Evolutionary conservation across 1,140 invertebrate genomes (phyloP).

Genomic region (Lasaia peninsularis): DNA sequence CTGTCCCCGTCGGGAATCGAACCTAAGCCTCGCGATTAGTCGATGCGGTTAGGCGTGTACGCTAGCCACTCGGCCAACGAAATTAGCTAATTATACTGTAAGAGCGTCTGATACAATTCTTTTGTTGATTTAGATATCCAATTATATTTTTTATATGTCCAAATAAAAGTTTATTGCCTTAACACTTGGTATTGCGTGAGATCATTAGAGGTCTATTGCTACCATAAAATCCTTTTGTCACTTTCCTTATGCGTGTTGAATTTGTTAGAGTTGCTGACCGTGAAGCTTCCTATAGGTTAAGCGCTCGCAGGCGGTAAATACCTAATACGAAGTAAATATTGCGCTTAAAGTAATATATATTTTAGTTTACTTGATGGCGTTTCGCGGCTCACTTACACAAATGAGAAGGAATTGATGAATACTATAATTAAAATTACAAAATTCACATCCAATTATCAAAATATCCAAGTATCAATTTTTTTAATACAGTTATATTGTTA

Average conservation of each 20-base stretch:
- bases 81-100: not conserved
- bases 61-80: too few relatives aligned
- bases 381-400: too few relatives aligned
- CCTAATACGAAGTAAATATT: not conserved
- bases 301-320: not conserved
- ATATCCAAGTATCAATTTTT: too few relatives aligned
- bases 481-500: too few relatives aligned
- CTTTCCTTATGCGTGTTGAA: slow-evolving; percentile 34
- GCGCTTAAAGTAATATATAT: not conserved
- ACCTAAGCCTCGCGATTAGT: too few relatives aligned
- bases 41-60: too few relatives aligned
- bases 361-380: too few relatives aligned
- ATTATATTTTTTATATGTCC: not conserved
- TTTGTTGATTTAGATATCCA: not conserved
- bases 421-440: too few relatives aligned
- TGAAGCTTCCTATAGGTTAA: slow-evolving; percentile 26
- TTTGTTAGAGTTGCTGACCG: slow-evolving; percentile 43
- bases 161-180: not conserved
- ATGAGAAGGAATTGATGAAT: too few relatives aligned
- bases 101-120: not conserved
- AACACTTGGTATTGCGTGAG: slow-evolving; percentile 42
- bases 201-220: slow-evolving; percentile 47
- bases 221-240: slow-evolving; percentile 56
- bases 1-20: too few relatives aligned
- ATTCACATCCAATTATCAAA: too few relatives aligned